A percentile compares a stretch with the other conserved stretches of the same genome.
Evolutionary conservation across 2,888 invertebrate genomes (phyloP).

Genomic region (Gryllus longicercus): DNA sequence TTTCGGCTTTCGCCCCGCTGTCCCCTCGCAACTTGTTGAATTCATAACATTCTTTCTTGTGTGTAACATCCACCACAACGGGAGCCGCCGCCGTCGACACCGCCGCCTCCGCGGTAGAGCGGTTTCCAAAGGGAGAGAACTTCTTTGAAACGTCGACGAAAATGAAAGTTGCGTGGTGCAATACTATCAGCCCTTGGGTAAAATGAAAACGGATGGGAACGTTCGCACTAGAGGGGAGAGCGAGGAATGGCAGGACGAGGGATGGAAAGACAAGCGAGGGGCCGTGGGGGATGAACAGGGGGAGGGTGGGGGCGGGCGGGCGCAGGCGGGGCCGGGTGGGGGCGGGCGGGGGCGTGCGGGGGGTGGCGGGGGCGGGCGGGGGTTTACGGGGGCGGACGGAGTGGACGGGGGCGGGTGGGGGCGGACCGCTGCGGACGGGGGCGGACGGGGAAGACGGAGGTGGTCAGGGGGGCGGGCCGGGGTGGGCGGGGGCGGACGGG

Average conservation of each 20-base stretch:
- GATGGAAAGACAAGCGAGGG: not conserved
- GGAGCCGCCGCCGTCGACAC: not conserved
- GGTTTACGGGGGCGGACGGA: not conserved
- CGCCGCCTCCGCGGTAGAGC: not conserved
- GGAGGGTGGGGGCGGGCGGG: too few species aligned
- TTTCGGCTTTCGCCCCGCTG: not conserved
- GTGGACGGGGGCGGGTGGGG: too few species aligned
- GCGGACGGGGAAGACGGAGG: not conserved
- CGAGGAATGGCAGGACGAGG: not conserved
- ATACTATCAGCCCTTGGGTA: not conserved
- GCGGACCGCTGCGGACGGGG: too few species aligned
- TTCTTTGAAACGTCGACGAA: not conserved
- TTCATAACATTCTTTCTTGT: slow-evolving; percentile 6
- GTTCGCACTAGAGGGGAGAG: not conserved
- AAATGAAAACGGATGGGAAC: slow-evolving; percentile 5
- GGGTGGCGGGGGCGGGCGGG: too few species aligned
- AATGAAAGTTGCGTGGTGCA: not conserved
- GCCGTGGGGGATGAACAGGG: too few species aligned
- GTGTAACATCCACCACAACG: not conserved
- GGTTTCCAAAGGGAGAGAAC: not conserved
- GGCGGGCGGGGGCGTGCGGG: too few species aligned
- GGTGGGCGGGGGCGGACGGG: too few species aligned
- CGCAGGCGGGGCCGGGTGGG: too few species aligned
- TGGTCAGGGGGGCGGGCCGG: too few species aligned
- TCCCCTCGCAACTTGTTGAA: slow-evolving; percentile 8